Evolutionary conservation across 2,797 vertebrate species (phyloP), one percentile per base, ranked within the genome.

Genomic region (Urophycis tenuis): DNA sequence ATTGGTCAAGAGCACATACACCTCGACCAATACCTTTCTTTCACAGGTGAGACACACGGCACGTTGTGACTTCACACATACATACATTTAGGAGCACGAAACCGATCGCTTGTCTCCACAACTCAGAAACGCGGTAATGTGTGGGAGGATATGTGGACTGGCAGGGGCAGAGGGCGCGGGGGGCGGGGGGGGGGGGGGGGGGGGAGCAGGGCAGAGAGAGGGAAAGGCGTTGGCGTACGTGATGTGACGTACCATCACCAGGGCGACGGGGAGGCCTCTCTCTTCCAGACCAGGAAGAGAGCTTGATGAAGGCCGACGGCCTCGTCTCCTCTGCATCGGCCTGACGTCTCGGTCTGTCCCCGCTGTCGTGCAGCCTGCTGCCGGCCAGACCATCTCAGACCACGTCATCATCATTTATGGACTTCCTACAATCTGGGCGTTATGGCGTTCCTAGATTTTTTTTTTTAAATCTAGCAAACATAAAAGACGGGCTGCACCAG

Each of bases 1-100:
- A 53, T 6, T 94, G 79, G 83, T 94, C 79, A 93, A 87, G 85
- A 94, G 89, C 32, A 85, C 90, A 60, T 94, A 94, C 35, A 72
- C 82, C 30, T 92, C 92, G 1, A 92, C 92, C 34, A 91, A 91
- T 49, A 90, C 87, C 2, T 93, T 93, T 74, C 86, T 95, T 53
- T 92, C 93, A 72, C 89, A 91, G 93, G 94, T 95, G 86, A 85
- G 84, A 67, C 22, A 64, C 30, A 70, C 4, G 9, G 22, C 45
- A 53, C 19, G 14, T 19, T 17, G 45, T 49, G 6, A n/a, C 45
- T 41, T 19, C 19, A 22, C 19, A 60, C 22, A 60, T 10, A 22
- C 19, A 19, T 60, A 60, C 9, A 25, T 25, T n/a, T 5, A 60
- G 53, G 53, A n/a, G 7, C 53, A 25, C 10, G 53, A 60, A 25